These are phyloP conservation scores for Monopterus albus DNA, from an alignment of 2,113 vertebrate genomes.

Conservation along the genomic window DNA sequence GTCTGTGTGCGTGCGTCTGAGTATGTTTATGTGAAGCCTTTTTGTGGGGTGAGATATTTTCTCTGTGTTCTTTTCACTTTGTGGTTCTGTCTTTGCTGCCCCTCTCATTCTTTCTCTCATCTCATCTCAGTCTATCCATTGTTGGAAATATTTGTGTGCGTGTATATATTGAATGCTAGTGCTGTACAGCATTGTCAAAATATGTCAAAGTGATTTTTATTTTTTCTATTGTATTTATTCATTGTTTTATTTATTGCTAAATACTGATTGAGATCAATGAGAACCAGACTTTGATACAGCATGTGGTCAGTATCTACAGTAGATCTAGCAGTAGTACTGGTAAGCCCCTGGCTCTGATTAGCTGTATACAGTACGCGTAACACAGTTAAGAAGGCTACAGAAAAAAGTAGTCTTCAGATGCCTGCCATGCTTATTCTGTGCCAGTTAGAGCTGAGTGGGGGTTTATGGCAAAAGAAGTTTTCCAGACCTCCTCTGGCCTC, in stretches of 20 bases:
- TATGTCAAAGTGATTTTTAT: not conserved
- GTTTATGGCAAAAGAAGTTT: not conserved
- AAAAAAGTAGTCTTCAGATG: too few relatives aligned
- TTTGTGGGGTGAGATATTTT: constrained; percentile 33
- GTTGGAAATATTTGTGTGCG: not conserved
- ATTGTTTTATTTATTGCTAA: too few relatives aligned
- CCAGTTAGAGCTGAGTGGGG: not conserved
- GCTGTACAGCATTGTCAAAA: constrained; percentile 7
- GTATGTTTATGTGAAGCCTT: constrained; percentile 40
- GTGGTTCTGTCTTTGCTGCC: constrained; percentile 30
- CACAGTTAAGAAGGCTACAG: not conserved
- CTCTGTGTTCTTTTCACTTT: constrained; percentile 31
- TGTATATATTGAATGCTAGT: constrained; percentile 4
- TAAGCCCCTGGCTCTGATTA: too few relatives aligned
- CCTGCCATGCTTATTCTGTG: too few relatives aligned
- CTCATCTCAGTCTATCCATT: constrained; percentile 34
- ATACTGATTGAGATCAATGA: too few relatives aligned
- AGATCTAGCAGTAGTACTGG: too few relatives aligned
- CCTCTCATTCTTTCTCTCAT: constrained; percentile 34
- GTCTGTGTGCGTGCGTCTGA: constrained; percentile 26
- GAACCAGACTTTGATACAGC: too few relatives aligned
- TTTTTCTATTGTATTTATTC: not conserved
- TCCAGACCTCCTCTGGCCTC: not conserved
- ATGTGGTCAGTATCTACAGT: too few relatives aligned
- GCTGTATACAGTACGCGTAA: not conserved